A percentile compares a stretch with the other conserved stretches of the same genome.
phyloP scores from a whole-genome alignment of 2,113 vertebrate genomes.

The Sprattus sprattus region DNA sequence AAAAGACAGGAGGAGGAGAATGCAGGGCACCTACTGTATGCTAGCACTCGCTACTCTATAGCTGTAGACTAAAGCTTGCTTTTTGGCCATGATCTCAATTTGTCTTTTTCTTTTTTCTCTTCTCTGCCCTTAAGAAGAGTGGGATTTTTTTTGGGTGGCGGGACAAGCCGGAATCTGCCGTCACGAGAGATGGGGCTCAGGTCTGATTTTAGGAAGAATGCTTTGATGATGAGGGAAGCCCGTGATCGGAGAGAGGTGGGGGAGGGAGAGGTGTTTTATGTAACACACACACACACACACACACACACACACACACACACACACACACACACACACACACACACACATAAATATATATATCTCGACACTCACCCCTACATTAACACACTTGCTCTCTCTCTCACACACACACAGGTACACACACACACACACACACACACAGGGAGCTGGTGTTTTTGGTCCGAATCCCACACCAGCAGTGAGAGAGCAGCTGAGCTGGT shows the following conservation, averaged over 20 bases:
- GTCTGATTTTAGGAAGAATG: conserved; percentile 44
- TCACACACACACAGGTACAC: neutral
- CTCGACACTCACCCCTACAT: neutral
- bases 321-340: neutral
- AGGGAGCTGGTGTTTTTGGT: neutral
- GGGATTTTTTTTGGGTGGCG: neutral
- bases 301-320: conserved; percentile 3
- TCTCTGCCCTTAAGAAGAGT: neutral
- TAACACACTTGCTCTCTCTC: neutral
- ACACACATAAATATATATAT: too few relatives aligned
- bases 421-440: neutral
- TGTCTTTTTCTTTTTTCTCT: neutral
- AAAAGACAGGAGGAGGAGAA: neutral
- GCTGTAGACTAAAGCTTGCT: too few relatives aligned
- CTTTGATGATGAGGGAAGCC: conserved; percentile 41
- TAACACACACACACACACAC: neutral
- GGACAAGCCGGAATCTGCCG: conserved; percentile 17
- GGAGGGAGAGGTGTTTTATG: neutral
- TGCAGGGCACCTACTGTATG: neutral
- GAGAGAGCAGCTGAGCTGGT: neutral
- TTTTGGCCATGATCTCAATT: neutral
- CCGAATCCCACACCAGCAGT: neutral
- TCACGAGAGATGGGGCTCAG: conserved; percentile 37
- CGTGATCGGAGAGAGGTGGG: neutral
- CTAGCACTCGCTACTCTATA: neutral